phyloP scores from a whole-genome alignment of 2,113 vertebrate species.

The Channa maculata region DNA sequence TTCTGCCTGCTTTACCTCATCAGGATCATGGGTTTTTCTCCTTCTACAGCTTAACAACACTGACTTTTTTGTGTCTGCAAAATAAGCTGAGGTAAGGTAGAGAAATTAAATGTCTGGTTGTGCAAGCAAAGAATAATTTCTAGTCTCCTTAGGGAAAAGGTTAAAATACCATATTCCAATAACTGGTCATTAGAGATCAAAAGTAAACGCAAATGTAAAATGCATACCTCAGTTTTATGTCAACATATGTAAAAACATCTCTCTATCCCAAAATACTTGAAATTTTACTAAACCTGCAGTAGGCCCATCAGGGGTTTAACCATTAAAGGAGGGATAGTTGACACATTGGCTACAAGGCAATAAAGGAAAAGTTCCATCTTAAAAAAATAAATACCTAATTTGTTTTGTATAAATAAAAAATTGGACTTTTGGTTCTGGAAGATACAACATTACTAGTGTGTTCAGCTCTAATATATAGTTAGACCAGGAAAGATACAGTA shows the following conservation, averaged over 20 bases:
- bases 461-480: background rate
- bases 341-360: background rate
- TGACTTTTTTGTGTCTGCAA: background rate
- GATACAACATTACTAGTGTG: background rate
- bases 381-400: too few species aligned
- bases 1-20: background rate
- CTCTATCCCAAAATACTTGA: background rate
- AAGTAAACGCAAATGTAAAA: conserved; percentile 5
- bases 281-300: background rate
- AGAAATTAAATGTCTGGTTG: conserved; percentile 8
- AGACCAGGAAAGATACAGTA: background rate
- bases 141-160: background rate
- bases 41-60: background rate
- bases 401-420: background rate
- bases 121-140: conserved; percentile 5
- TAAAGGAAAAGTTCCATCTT: background rate
- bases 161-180: conserved; percentile 26
- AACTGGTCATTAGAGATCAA: background rate
- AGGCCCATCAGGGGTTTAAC: background rate
- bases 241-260: conserved; percentile 1
- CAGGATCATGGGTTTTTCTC: background rate
- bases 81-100: background rate
- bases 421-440: background rate
- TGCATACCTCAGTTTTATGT: conserved; percentile 29
- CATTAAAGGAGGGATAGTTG: background rate